A percentile compares a stretch with the other conserved stretches of the same genome.
These are phyloP conservation scores for Notospermus geniculatus DNA, from an alignment of 1,140 invertebrate species.

Conservation along the genomic window DNA sequence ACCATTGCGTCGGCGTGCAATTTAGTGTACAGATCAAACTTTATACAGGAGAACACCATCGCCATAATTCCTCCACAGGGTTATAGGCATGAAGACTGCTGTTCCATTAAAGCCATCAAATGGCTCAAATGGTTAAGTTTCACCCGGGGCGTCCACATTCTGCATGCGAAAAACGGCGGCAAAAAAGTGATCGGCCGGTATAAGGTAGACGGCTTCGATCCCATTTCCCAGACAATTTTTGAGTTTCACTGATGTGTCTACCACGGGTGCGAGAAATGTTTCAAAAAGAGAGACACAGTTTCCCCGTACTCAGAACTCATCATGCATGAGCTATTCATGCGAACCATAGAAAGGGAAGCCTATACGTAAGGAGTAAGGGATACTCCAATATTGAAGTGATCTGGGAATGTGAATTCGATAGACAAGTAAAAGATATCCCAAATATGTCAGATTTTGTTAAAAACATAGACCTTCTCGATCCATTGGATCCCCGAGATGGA, in stretches of 20 bases:
- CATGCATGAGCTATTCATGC: no score
- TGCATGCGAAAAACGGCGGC: background rate
- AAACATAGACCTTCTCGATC: no score
- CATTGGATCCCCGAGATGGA: no score
- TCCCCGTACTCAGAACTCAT: no score
- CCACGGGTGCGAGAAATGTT: background rate
- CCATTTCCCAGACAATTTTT: background rate
- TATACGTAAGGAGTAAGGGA: no score
- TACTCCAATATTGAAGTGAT: no score
- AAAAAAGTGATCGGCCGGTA: background rate
- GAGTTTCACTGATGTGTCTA: background rate
- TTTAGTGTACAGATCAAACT: background rate
- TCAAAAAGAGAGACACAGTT: no score
- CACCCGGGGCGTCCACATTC: background rate
- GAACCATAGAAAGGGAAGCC: no score
- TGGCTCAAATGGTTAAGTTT: background rate
- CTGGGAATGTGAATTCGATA: no score
- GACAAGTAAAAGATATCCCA: no score
- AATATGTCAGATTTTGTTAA: no score
- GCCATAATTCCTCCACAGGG: background rate
- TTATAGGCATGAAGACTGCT: background rate
- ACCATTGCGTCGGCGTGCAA: background rate
- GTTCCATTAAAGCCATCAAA: background rate
- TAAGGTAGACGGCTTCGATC: background rate
- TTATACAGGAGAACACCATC: background rate